phyloP scores from a whole-genome alignment of 2,113 vertebrate species.

The Psephotus haematonotus region DNA sequence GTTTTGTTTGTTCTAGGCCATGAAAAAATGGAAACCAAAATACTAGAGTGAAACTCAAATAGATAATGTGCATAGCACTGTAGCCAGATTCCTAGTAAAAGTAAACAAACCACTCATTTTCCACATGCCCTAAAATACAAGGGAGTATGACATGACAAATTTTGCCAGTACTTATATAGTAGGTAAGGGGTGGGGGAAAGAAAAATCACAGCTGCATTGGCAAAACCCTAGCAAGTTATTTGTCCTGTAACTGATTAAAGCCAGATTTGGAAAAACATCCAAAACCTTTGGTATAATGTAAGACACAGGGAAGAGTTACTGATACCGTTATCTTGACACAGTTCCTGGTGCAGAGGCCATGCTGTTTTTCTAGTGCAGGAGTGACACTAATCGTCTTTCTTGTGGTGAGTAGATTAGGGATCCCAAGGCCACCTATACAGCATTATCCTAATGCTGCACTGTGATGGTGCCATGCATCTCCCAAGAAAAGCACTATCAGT shows the following conservation, averaged over 20 bases:
- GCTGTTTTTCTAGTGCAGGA: neutral
- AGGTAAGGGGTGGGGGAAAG: neutral
- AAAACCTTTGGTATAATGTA: neutral
- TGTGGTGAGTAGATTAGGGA: neutral
- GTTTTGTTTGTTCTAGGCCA: neutral
- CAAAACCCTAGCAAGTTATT: neutral
- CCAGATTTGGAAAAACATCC: neutral
- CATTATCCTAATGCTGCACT: neutral
- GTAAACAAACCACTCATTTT: neutral
- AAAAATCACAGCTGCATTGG: neutral
- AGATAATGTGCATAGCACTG: neutral
- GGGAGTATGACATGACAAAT: neutral
- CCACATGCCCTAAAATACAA: rapidly evolving
- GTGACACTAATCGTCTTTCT: neutral
- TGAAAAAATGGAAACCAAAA: neutral
- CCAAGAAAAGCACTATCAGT: neutral
- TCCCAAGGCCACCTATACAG: neutral
- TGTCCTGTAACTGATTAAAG: neutral
- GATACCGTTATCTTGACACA: neutral
- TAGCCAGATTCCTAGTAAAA: neutral
- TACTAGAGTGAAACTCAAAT: neutral
- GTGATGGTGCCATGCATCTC: neutral
- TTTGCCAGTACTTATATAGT: neutral
- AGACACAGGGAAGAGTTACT: neutral
- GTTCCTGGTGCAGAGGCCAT: neutral